These are phyloP conservation scores for Enchytraeus crypticus DNA, from an alignment of 2,888 invertebrate species.

Conservation along the genomic window DNA sequence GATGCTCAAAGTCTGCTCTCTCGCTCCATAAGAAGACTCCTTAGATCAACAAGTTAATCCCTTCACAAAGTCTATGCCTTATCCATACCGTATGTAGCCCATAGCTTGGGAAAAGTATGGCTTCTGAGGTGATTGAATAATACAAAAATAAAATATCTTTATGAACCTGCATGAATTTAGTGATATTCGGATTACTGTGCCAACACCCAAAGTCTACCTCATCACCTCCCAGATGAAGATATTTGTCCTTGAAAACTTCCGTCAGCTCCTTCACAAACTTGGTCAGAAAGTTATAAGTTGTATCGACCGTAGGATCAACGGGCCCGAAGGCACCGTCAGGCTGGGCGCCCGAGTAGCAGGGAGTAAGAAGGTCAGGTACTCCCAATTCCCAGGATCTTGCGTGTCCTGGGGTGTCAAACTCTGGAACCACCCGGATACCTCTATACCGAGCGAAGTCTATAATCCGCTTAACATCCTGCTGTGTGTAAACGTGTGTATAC, in stretches of 20 bases:
- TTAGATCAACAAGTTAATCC: too few relatives aligned
- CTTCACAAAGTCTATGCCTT: too few relatives aligned
- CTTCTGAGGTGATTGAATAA: too few relatives aligned
- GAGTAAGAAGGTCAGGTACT: constrained; percentile 42
- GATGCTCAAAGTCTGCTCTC: too few relatives aligned
- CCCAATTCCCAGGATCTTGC: constrained; percentile 47
- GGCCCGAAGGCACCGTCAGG: constrained; percentile 35
- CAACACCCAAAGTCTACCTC: constrained; percentile 41
- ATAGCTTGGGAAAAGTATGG: too few relatives aligned
- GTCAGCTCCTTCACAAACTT: constrained; percentile 36
- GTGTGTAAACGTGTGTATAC: constrained; percentile 54
- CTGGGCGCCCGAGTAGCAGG: constrained; percentile 30
- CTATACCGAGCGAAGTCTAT: constrained; percentile 67
- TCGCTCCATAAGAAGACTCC: too few relatives aligned
- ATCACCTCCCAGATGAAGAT: constrained; percentile 43
- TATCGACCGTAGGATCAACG: constrained; percentile 36
- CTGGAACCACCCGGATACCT: constrained; percentile 79
- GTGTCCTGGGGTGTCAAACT: constrained; percentile 72
- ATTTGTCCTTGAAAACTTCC: constrained; percentile 37
- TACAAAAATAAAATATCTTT: too few relatives aligned
- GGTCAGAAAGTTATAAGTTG: constrained; percentile 35
- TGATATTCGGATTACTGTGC: constrained; percentile 42
- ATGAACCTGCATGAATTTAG: constrained; percentile 35
- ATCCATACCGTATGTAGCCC: too few relatives aligned
- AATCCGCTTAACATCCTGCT: constrained; percentile 57